These are phyloP conservation scores for Drosophila cyrtoloma DNA, from an alignment of 2,888 invertebrate species.

Conservation along the genomic window DNA sequence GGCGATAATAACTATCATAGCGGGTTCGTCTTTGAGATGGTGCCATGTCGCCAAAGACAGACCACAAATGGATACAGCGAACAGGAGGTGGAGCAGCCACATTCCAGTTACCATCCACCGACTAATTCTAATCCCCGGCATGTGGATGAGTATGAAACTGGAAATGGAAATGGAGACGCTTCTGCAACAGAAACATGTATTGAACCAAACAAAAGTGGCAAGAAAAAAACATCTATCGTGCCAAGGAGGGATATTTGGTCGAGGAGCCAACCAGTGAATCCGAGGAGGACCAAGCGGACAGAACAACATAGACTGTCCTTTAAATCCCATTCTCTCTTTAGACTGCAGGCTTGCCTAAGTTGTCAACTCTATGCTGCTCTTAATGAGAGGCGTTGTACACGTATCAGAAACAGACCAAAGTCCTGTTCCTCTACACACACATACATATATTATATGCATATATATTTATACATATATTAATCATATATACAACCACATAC, in stretches of 20 bases:
- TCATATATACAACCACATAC: neutral
- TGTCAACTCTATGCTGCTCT: neutral
- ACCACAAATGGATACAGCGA: constrained; percentile 10
- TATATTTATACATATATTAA: neutral
- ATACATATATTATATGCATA: neutral
- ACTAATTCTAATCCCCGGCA: neutral
- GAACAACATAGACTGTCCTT: constrained; percentile 4
- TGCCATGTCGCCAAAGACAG: constrained; percentile 19
- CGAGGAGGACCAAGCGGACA: constrained; percentile 43
- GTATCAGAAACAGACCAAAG: neutral
- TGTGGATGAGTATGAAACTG: constrained; percentile 14
- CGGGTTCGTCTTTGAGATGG: constrained; percentile 27
- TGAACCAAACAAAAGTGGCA: constrained; percentile 1
- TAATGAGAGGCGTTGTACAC: neutral
- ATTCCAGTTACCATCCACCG: neutral
- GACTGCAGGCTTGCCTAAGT: constrained; percentile 1
- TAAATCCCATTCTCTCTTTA: neutral
- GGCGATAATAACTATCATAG: constrained; percentile 12
- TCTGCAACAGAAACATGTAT: neutral
- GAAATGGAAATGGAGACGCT: neutral
- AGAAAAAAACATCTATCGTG: constrained; percentile 56
- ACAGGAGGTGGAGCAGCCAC: constrained; percentile 8
- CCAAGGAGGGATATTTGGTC: constrained; percentile 76
- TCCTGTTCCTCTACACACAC: constrained; percentile 13
- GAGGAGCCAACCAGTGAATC: constrained; percentile 79